A percentile compares a stretch with the other conserved stretches of the same genome.
Evolutionary conservation across 2,888 invertebrate species (phyloP).

Genomic region (Aproaerema taeniolella): DNA sequence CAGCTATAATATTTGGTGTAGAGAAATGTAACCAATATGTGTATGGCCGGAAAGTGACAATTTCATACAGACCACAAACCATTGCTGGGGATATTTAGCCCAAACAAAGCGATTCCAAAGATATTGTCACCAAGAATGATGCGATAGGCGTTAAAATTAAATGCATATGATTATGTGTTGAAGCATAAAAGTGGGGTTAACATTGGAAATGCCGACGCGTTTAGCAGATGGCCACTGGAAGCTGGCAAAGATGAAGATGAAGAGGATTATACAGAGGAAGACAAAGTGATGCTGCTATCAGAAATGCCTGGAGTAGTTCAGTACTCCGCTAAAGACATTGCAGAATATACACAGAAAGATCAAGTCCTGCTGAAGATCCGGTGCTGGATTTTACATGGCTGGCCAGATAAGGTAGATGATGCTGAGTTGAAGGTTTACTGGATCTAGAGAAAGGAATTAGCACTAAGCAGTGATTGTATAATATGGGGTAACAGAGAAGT

Average conservation of each 20-base stretch:
- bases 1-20: constrained; percentile 24
- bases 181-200: constrained; percentile 5
- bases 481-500: not conserved
- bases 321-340: too few species aligned
- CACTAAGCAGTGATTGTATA: not conserved
- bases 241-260: too few species aligned
- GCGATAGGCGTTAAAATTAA: not conserved
- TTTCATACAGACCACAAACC: constrained; percentile 6
- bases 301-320: too few species aligned
- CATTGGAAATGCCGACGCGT: constrained; percentile 11
- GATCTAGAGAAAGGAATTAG: not conserved
- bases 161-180: not conserved
- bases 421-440: not conserved
- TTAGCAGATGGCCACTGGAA: constrained; percentile 5
- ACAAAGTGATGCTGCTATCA: too few species aligned
- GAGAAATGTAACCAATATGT: constrained; percentile 30
- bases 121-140: not conserved
- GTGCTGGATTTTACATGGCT: too few species aligned
- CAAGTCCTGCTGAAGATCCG: too few species aligned
- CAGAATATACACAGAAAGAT: too few species aligned
- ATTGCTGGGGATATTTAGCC: not conserved
- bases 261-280: too few species aligned
- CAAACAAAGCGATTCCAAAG: not conserved
- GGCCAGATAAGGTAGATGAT: not conserved
- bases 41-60: constrained; percentile 3